Evolutionary conservation across 2,797 vertebrate genomes (phyloP).

Genomic region (Rhabdomys pumilio): DNA sequence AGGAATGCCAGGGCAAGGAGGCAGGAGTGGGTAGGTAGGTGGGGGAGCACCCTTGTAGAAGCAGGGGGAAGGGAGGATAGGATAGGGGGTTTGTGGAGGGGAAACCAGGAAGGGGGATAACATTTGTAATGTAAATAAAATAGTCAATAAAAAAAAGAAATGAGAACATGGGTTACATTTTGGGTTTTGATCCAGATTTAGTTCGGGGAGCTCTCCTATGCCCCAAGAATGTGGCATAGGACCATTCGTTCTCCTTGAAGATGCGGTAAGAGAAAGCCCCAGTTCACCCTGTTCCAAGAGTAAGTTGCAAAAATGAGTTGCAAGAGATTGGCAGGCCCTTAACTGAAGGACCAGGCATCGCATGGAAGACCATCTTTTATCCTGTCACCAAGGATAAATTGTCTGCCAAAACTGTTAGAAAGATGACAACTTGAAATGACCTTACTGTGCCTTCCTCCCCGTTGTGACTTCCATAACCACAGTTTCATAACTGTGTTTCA

Average conservation of each 20-base stretch:
- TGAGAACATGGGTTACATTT: neutral
- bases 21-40: neutral
- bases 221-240: neutral
- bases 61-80: neutral
- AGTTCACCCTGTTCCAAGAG: neutral
- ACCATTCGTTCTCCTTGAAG: neutral
- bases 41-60: neutral
- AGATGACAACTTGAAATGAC: neutral
- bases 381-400: neutral
- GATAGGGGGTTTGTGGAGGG: neutral
- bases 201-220: neutral
- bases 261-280: neutral
- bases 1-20: neutral
- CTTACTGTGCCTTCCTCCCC: neutral
- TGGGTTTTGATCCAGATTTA: neutral
- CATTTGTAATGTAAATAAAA: neutral
- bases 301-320: neutral
- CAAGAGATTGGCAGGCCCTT: neutral
- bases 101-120: neutral
- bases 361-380: neutral
- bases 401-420: neutral
- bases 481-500: neutral
- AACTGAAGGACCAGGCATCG: neutral
- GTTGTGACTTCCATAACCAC: neutral
- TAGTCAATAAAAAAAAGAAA: neutral